These are phyloP conservation scores for Kradibia gibbosae DNA, from an alignment of 1,140 invertebrate species.

Conservation along the genomic window DNA sequence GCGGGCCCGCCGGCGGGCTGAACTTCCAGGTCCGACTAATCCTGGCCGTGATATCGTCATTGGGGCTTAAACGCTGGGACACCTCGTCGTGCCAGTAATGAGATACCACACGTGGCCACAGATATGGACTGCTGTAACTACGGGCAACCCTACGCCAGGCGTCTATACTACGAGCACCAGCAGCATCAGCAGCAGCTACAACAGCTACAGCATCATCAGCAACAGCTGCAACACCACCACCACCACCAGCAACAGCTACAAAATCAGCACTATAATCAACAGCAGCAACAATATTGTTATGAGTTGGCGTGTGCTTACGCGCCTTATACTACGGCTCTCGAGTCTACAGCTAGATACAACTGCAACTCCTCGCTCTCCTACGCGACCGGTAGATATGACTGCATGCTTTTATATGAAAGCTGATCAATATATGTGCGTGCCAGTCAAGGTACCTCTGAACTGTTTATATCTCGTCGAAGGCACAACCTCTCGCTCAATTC, in stretches of 20 bases:
- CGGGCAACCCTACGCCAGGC: constrained; percentile 69
- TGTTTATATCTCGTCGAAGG: no score
- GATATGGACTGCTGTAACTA: constrained; percentile 75
- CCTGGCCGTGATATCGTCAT: constrained; percentile 1
- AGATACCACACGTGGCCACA: not conserved
- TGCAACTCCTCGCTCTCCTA: constrained; percentile 62
- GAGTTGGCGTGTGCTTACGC: constrained; percentile 63
- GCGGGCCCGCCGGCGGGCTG: constrained; percentile 11
- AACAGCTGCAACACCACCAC: constrained; percentile 9
- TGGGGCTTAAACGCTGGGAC: not conserved
- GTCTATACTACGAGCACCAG: constrained; percentile 58
- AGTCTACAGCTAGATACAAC: constrained; percentile 63
- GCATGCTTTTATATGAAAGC: no score
- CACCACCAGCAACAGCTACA: constrained; percentile 4
- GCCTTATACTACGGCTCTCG: constrained; percentile 61
- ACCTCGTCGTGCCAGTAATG: not conserved
- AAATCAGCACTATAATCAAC: constrained; percentile 53
- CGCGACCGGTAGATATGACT: constrained; percentile 59
- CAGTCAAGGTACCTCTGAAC: no score
- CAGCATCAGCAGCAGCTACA: constrained; percentile 47
- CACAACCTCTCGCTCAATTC: constrained; percentile 25
- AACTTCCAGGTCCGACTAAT: not conserved
- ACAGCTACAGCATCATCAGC: constrained; percentile 7
- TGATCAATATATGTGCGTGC: not conserved
- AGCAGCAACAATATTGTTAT: constrained; percentile 66